Base-by-base conservation (phyloP, 2,113 vertebrate genomes). In the Machaerirhynchus nigripectus region DNA sequence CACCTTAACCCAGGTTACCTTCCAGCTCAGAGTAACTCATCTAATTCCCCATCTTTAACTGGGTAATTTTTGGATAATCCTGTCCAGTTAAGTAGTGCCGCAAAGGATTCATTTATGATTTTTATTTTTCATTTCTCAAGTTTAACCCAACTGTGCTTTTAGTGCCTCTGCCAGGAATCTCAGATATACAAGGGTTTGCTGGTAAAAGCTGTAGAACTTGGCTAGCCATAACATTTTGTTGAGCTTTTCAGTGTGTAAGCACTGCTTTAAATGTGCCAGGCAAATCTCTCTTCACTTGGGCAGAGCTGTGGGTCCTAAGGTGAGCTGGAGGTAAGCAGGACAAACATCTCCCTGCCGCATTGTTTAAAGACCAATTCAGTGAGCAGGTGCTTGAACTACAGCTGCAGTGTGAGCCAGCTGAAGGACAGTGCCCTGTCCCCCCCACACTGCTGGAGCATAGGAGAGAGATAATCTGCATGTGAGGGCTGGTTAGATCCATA, bases 291-390 rank as follows among this genome's bases (percentile, higher is more conserved):
- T 60, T 83, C 39, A 8, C 9, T 10, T n/a, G 57, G 27, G 27
- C 27, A 60, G 15, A 76, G 27, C 11, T 79, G 33, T 24, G 30
- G 6, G 33, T 75, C 22, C 30, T 22, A 55, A 71, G 33, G 11
- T 50, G 33, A 82, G 13, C n/a, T 82, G 39, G 53, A 52, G 8
- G 14, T 33, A 73, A 80, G 24, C 28, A 83, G 40, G 24, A 56
- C 10, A 68, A 76, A 64, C 5, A 3, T 1, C 30, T 64, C 33
- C 30, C 28, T 83, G 19, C 10, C 0, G 0, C 0, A 8, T 22
- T 90, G 17, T 71, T 81, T 50, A n/a, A 78, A 74, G 47, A 39
- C 2, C 37, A 65, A 11, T 15, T 73, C 35, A 49, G 46, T 44
- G 37, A 37, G 27, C 19, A 44, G 21, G 4, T 4, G 3, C 10